These are phyloP conservation scores for Nematolebias whitei DNA, from an alignment of 2,113 vertebrate species.

Conservation along the genomic window DNA sequence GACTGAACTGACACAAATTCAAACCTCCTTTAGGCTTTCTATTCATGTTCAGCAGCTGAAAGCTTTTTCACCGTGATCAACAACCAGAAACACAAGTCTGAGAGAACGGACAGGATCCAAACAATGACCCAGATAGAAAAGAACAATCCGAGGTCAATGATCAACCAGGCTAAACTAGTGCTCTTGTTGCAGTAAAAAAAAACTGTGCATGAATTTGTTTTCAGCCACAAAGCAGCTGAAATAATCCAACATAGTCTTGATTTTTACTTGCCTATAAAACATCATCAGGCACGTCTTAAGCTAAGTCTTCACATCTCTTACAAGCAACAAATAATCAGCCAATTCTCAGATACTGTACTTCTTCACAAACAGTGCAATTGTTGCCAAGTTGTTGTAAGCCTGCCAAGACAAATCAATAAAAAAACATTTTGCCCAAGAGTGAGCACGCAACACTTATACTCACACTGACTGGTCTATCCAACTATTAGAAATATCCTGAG, in stretches of 20 bases:
- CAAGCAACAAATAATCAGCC: neutral
- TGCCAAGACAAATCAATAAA: constrained; percentile 37
- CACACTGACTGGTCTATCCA: constrained; percentile 35
- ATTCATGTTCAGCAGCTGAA: constrained; percentile 23
- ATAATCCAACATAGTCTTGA: neutral
- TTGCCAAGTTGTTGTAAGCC: constrained; percentile 8
- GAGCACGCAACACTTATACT: constrained; percentile 42
- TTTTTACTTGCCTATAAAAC: constrained; percentile 11
- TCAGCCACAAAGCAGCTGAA: constrained; percentile 6
- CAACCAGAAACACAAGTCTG: constrained; percentile 43
- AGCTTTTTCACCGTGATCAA: constrained; percentile 44
- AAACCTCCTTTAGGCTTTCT: constrained; percentile 21
- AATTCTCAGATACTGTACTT: constrained; percentile 9
- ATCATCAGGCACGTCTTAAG: neutral
- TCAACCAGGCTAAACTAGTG: constrained; percentile 44
- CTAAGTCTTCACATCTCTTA: neutral
- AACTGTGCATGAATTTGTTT: neutral
- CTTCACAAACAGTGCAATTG: constrained; percentile 42
- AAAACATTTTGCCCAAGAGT: neutral
- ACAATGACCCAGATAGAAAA: constrained; percentile 49
- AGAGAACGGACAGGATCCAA: constrained; percentile 7
- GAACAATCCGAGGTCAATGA: constrained; percentile 58
- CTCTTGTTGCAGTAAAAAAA: neutral
- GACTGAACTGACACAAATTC: constrained; percentile 6
- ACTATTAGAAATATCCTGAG: constrained; percentile 27